Conservation (phyloP, 2,797 vertebrate genomes). For the Intellagama lesueurii region DNA sequence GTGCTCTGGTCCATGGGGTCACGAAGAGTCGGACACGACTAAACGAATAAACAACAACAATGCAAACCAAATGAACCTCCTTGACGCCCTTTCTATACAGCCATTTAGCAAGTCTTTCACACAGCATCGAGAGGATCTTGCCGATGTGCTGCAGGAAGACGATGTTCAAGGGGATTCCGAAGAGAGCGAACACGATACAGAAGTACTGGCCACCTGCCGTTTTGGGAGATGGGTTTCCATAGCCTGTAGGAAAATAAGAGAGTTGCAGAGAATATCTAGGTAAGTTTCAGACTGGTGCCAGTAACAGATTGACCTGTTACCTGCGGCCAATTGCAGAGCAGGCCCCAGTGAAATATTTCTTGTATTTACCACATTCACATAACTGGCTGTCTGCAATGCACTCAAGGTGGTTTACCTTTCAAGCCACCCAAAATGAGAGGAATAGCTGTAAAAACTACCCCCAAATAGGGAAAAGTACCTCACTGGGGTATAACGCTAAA, state of each 20-base stretch:
- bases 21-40: too few relatives aligned
- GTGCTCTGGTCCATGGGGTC: too few relatives aligned
- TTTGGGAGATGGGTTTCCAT: conserved; percentile 70
- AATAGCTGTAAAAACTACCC: not conserved
- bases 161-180: conserved; percentile 77
- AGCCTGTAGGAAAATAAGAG: conserved; percentile 61
- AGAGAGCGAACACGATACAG: conserved; percentile 74
- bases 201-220: conserved; percentile 76
- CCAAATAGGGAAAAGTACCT: not conserved
- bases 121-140: conserved; percentile 68
- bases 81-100: conserved; percentile 68
- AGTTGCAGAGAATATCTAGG: conserved; percentile 1
- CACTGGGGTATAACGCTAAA: not conserved
- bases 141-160: conserved; percentile 71
- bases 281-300: too few relatives aligned
- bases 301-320: not conserved
- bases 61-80: conserved; percentile 57
- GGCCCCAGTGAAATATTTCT: not conserved
- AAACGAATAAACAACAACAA: too few relatives aligned
- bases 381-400: not conserved
- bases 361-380: not conserved
- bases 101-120: conserved; percentile 68
- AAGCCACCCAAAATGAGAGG: not conserved
- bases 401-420: not conserved
- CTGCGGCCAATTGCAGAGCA: not conserved